Evolutionary conservation across 2,888 invertebrate genomes (phyloP).

Genomic region (Gandaritis pyraliata): DNA sequence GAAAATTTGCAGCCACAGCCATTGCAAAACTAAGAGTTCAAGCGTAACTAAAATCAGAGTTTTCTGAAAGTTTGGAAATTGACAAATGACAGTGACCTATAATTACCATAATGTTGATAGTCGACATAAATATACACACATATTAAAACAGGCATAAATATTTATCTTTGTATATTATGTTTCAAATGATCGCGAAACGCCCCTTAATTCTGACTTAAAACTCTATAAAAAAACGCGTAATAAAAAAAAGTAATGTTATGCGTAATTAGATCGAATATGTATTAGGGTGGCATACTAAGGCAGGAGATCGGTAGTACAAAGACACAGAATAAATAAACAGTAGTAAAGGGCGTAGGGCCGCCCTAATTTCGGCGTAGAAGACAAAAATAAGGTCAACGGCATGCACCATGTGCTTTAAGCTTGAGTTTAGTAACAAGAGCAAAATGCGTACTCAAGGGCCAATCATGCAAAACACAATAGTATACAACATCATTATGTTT

Average conservation of each 20-base stretch:
- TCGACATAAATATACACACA: no score
- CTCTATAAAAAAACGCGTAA: conserved; percentile 32
- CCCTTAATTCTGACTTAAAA: conserved; percentile 2
- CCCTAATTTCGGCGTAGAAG: conserved; percentile 15
- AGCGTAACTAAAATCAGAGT: not conserved
- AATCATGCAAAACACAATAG: no score
- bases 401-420: conserved; percentile 1
- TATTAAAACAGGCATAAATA: no score
- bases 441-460: no score
- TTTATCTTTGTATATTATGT: no score
- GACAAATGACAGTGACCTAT: not conserved
- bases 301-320: conserved; percentile 46
- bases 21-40: not conserved
- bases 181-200: no score
- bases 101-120: no score
- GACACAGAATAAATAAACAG: conserved; percentile 23
- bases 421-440: no score
- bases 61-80: no score
- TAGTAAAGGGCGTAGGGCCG: conserved; percentile 23
- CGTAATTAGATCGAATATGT: conserved; percentile 83
- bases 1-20: conserved; percentile 4
- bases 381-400: conserved; percentile 5
- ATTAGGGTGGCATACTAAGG: conserved; percentile 73
- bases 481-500: no score
- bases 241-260: conserved; percentile 75